Percentiles rank a stretch among this genome's conserved stretches.
These are phyloP conservation scores for Palythoa heliodiscus DNA, from an alignment of 92 coral and sea anemone genomes.

Conservation along the genomic window DNA sequence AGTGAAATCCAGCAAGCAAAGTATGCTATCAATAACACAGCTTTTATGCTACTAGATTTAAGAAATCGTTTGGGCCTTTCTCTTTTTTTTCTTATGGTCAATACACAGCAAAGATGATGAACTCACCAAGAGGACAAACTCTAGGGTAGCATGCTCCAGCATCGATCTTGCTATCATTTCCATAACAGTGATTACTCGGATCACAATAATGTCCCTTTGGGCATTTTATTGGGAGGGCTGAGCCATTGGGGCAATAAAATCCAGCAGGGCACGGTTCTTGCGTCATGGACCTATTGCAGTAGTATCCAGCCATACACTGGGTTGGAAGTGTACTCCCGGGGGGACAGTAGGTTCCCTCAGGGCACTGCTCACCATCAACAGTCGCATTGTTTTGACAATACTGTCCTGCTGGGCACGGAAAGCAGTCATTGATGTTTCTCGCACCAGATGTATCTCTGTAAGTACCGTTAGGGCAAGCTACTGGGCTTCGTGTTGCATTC, in stretches of 20 bases:
- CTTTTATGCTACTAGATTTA: background rate
- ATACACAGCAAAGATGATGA: background rate
- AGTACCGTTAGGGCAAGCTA: conserved; percentile 91
- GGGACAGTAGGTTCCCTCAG: conserved; percentile 89
- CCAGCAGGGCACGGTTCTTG: conserved; percentile 90
- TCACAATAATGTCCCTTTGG: conserved; percentile 91
- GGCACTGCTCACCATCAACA: conserved; percentile 76
- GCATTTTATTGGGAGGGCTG: conserved; percentile 76
- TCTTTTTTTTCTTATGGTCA: no score
- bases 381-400: conserved; percentile 84
- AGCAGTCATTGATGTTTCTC: conserved; percentile 76
- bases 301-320: conserved; percentile 81
- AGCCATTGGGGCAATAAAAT: conserved; percentile 78
- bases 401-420: conserved; percentile 86
- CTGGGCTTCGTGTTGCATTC: conserved; percentile 74
- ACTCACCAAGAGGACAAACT: conserved; percentile 85
- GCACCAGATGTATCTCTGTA: conserved; percentile 83
- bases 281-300: conserved; percentile 81
- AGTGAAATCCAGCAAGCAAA: no score
- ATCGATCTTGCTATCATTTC: conserved; percentile 43
- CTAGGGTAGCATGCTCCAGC: conserved; percentile 91
- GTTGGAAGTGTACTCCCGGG: conserved; percentile 80
- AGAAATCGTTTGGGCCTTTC: background rate
- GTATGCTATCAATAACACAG: background rate
- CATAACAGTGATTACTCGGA: conserved; percentile 69